Evolutionary conservation across 2,113 vertebrate species (phyloP).

Genomic region (Loxodonta africana): DNA sequence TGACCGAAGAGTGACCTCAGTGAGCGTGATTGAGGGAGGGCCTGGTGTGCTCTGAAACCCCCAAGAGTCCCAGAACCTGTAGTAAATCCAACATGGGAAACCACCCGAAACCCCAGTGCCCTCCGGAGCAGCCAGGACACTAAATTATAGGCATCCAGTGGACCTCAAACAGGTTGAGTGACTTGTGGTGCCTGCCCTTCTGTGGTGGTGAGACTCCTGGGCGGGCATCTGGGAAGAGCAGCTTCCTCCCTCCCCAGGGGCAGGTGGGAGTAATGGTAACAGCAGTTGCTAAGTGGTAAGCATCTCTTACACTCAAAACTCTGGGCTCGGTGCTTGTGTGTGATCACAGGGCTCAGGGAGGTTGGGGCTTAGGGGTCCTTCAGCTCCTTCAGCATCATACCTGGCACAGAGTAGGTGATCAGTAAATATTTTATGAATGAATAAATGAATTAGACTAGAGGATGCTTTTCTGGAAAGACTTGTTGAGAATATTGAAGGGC

Average conservation of each 20-base stretch:
- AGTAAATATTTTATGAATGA: constrained; percentile 24
- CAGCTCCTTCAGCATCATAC: background rate
- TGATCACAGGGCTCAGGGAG: background rate
- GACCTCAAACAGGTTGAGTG: background rate
- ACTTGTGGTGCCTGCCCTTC: constrained; percentile 38
- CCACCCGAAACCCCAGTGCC: background rate
- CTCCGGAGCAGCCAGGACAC: background rate
- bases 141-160: background rate
- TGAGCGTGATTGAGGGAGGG: background rate
- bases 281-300: background rate
- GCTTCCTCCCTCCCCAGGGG: background rate
- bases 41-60: background rate
- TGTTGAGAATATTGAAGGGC: constrained; percentile 5
- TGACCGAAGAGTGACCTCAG: background rate
- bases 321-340: background rate
- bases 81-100: constrained; percentile 29
- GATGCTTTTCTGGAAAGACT: constrained; percentile 58
- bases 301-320: background rate
- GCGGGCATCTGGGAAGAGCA: background rate
- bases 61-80: background rate
- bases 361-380: background rate
- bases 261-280: background rate
- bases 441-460: background rate
- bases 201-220: background rate
- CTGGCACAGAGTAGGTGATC: background rate